Conservation (phyloP, 1,140 invertebrate genomes). For the Euura saliciscinereae region DNA sequence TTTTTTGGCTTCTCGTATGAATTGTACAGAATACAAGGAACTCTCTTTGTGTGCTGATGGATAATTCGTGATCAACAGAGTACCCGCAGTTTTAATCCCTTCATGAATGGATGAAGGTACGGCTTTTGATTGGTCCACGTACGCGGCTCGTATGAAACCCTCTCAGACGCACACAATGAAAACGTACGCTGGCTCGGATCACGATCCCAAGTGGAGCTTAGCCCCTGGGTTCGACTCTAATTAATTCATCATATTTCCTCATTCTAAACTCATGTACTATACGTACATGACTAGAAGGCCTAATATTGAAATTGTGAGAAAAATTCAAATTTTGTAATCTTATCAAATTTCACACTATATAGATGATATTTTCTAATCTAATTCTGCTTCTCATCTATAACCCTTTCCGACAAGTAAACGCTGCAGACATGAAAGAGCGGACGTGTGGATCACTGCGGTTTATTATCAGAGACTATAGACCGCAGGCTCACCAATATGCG, state of each 20-base stretch:
- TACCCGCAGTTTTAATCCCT: not conserved
- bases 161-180: not conserved
- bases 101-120: not conserved
- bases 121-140: not conserved
- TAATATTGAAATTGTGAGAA: no score
- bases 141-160: not conserved
- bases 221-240: not conserved
- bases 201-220: not conserved
- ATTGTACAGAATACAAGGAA: no score
- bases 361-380: no score
- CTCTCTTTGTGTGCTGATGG: no score
- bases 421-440: not conserved
- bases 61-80: no score
- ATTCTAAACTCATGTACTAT: not conserved
- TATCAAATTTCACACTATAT: no score
- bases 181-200: not conserved
- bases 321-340: no score
- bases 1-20: no score
- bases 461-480: not conserved
- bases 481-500: not conserved
- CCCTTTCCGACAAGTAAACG: not conserved
- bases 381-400: no score
- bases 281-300: no score
- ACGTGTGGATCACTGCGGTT: no score
- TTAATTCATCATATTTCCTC: constrained; percentile 1